Base-by-base conservation (phyloP, 2,113 vertebrate species). In the Microcebus lehilahytsara region DNA sequence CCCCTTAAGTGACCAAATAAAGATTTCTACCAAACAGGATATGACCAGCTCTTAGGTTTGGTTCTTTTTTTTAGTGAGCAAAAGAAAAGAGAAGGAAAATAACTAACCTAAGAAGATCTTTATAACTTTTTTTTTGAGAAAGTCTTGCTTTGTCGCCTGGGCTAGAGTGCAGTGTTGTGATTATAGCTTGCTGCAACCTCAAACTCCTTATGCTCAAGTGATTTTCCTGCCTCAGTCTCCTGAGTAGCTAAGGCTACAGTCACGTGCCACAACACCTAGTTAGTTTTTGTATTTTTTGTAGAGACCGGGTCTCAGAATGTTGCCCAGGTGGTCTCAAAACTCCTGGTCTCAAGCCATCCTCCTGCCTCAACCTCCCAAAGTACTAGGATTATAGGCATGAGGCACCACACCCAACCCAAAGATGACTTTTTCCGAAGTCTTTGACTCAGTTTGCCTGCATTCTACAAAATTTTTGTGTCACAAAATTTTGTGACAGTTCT, bases 1-100 rank as follows among this genome's bases (percentile, higher is more conserved):
- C 91, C 42, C 23, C 27, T 90, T 96, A 83, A 60, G 5, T 58
- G 56, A 90, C 37, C 71, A 74, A 95, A 86, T 93, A 84, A 96
- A 89, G n/a, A 58, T 89, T 93, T 95, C 93, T 88, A 75, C 74
- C 83, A 89, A 67, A 66, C 46, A 75, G 56, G 13, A 9, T 96
- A 80, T 90, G 56, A 89, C n/a, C 69, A 92, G 2, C 40, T 96
- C 77, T 88, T 80, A 84, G 64, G 69, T 93, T 89, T 91, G 23
- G 71, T 97, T 97, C 96, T 78, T 78, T 80, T 83, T 60, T 62
- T 84, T 37, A 2, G 32, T 25, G 40, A 62, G 30, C 34, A 81
- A 92, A 96, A 78, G 34, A 51, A 77, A 90, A 84, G 56, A 37
- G 75, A 69, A 72, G 60, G 42, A 58, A 95, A 94, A 42, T 71